Evolutionary conservation across 2,888 invertebrate species (phyloP).

Genomic region (Sisyra nigra): DNA sequence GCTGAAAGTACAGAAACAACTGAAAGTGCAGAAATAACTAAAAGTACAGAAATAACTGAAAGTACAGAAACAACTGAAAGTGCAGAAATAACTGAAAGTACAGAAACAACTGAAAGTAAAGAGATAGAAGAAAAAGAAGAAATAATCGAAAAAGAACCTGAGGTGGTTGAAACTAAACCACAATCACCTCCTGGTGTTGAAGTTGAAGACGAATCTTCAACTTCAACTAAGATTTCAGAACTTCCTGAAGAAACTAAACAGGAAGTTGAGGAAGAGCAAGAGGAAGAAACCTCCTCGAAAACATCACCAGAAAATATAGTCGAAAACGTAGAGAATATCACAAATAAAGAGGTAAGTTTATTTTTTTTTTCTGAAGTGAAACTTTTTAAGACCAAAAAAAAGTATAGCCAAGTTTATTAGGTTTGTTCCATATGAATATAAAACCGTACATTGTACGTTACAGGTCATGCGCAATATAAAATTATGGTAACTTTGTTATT

Average conservation of each 20-base stretch:
- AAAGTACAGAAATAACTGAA: conserved; percentile 3
- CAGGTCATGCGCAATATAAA: too few species aligned
- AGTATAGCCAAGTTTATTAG: background rate
- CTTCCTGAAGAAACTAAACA: conserved; percentile 15
- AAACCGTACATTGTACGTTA: too few species aligned
- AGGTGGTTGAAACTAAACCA: conserved; percentile 7
- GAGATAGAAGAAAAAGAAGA: conserved; percentile 3
- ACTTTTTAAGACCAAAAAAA: background rate
- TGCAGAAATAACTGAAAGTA: conserved; percentile 5
- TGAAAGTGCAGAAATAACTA: conserved; percentile 7
- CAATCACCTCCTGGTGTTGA: background rate
- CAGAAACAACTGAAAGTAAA: conserved; percentile 6
- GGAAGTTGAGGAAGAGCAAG: conserved; percentile 13
- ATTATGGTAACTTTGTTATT: too few species aligned
- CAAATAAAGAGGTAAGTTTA: background rate
- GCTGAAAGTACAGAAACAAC: conserved; percentile 12
- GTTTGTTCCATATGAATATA: too few species aligned
- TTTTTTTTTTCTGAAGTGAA: background rate
- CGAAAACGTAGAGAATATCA: background rate
- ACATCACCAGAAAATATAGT: conserved; percentile 22
- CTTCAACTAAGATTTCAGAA: background rate
- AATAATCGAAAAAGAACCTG: conserved; percentile 9
- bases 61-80: conserved; percentile 4
- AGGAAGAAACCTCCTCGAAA: conserved; percentile 24
- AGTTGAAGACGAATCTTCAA: background rate